Evolutionary conservation across 2,113 vertebrate genomes (phyloP).

Genomic region (Collichthys lucidus): DNA sequence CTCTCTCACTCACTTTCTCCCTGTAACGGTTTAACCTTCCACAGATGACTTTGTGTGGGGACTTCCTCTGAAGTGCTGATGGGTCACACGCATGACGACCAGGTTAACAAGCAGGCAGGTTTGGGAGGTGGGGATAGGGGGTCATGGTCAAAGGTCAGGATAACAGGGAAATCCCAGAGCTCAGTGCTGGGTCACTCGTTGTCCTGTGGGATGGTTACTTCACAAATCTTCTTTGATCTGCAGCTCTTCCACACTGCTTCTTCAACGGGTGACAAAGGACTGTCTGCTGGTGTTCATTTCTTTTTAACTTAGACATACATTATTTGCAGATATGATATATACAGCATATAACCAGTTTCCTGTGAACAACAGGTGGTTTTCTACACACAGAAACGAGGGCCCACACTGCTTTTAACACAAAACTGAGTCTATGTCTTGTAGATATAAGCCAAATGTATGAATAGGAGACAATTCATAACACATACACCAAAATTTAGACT

Average conservation of each 20-base stretch:
- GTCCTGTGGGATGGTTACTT: conserved; percentile 25
- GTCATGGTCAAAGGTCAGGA: conserved; percentile 72
- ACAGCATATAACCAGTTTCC: background rate
- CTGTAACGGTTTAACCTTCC: conserved; percentile 76
- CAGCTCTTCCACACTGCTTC: background rate
- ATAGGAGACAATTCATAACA: background rate
- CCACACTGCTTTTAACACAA: background rate
- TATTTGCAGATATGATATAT: background rate
- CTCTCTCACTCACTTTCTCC: conserved; percentile 4
- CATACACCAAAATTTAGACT: background rate
- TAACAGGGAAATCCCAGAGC: conserved; percentile 74
- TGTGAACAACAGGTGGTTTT: conserved; percentile 21
- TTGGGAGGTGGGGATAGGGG: conserved; percentile 52
- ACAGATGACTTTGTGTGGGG: conserved; percentile 73
- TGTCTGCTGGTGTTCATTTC: background rate
- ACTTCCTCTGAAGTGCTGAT: conserved; percentile 77
- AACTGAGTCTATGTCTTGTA: background rate
- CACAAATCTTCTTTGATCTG: conserved; percentile 42
- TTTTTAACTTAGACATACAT: background rate
- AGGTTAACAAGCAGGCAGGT: conserved; percentile 78
- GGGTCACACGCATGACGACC: conserved; percentile 73
- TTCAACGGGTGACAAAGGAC: conserved; percentile 9
- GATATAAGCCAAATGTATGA: background rate
- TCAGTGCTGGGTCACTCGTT: conserved; percentile 36
- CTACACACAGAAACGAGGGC: background rate